phyloP scores from a whole-genome alignment of 2,888 invertebrate genomes.

The Rhodophaea formosa region DNA sequence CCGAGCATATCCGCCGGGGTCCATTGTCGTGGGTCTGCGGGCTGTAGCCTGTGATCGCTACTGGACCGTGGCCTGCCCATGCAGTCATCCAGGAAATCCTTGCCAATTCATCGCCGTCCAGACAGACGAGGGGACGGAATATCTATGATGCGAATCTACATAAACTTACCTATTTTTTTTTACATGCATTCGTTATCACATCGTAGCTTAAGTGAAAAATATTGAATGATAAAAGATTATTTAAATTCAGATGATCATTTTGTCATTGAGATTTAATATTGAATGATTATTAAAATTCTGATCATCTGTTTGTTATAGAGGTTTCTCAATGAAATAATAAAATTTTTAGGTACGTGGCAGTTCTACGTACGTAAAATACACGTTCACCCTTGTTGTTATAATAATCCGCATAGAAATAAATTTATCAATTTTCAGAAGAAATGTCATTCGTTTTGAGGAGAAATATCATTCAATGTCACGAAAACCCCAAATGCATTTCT shows the following conservation, averaged over 20 bases:
- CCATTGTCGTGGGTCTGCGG: not conserved
- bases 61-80: constrained; percentile 8
- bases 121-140: not conserved
- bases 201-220: not conserved
- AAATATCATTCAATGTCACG: not conserved
- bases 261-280: too few species aligned
- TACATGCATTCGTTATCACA: too few species aligned
- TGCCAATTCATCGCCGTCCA: constrained; percentile 5
- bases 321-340: too few species aligned
- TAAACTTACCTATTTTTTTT: too few species aligned
- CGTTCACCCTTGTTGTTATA: too few species aligned
- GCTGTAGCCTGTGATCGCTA: not conserved
- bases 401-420: too few species aligned
- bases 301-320: too few species aligned
- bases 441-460: not conserved
- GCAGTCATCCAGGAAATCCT: constrained; percentile 12
- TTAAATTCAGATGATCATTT: too few species aligned
- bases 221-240: too few species aligned
- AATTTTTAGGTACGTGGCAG: too few species aligned
- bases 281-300: too few species aligned
- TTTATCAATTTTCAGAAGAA: not conserved
- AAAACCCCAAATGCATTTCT: not conserved
- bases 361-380: too few species aligned
- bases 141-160: not conserved
- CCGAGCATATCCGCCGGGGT: not conserved